Evolutionary conservation across 2,113 vertebrate species (phyloP).

Genomic region (Acrocephalus arundinaceus): DNA sequence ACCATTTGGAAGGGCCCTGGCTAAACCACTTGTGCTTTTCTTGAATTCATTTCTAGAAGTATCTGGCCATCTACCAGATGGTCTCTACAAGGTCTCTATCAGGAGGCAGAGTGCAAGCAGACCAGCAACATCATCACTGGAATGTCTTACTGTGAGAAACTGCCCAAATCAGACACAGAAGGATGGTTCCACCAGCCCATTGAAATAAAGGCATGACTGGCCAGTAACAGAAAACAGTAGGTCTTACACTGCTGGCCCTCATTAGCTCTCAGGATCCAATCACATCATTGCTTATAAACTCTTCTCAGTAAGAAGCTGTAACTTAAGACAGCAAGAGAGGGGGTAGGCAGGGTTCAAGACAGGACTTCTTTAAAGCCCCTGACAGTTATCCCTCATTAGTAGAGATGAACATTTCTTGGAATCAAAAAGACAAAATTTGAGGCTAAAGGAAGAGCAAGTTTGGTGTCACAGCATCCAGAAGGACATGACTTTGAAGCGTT

Average conservation of each 20-base stretch:
- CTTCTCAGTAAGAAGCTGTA: background rate
- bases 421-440: slow-evolving; percentile 27
- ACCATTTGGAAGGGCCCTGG: background rate
- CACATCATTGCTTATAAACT: background rate
- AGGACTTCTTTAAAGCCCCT: background rate
- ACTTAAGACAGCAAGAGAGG: background rate
- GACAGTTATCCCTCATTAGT: slow-evolving; percentile 38
- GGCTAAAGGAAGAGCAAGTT: slow-evolving; percentile 16
- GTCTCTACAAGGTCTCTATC: background rate
- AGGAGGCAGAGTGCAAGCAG: background rate
- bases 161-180: background rate
- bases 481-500: slow-evolving; percentile 37
- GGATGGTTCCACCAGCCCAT: background rate
- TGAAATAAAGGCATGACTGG: background rate
- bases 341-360: background rate
- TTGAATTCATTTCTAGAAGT: background rate
- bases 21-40: background rate
- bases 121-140: background rate
- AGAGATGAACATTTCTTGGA: background rate
- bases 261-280: background rate
- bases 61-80: background rate
- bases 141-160: background rate
- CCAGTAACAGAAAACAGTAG: background rate
- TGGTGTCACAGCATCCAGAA: background rate
- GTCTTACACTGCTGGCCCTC: background rate